These are phyloP conservation scores for Cercopithecus mitis DNA, from an alignment of 2,797 vertebrate species.

Conservation along the genomic window DNA sequence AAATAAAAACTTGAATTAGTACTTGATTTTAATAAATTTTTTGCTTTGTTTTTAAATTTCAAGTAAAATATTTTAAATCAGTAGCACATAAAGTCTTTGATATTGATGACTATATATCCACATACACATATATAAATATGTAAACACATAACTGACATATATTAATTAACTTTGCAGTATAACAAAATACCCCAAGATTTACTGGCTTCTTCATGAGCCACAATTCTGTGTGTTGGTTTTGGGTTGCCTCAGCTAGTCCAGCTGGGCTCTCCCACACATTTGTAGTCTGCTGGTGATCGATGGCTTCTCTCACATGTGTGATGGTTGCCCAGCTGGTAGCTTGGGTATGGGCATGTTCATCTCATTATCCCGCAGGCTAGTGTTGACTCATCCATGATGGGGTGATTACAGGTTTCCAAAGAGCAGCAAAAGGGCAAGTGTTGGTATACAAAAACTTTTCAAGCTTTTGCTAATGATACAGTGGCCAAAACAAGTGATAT, in stretches of 20 bases:
- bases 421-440: not conserved
- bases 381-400: not conserved
- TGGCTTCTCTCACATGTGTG: not conserved
- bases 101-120: not conserved
- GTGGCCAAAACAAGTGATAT: not conserved
- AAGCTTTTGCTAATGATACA: not conserved
- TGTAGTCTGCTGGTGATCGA: not conserved
- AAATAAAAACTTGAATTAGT: not conserved
- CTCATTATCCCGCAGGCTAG: not conserved
- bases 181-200: not conserved
- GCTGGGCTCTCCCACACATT: not conserved
- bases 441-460: not conserved
- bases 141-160: not conserved
- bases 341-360: not conserved
- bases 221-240: not conserved
- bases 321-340: not conserved
- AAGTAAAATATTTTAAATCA: not conserved
- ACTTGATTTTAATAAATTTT: not conserved
- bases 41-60: not conserved
- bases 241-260: not conserved
- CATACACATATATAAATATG: not conserved
- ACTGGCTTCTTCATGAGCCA: no score
- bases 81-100: not conserved
- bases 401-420: not conserved
- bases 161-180: not conserved